Conservation (phyloP, 2,888 invertebrate genomes). For the Oligia latruncula region DNA sequence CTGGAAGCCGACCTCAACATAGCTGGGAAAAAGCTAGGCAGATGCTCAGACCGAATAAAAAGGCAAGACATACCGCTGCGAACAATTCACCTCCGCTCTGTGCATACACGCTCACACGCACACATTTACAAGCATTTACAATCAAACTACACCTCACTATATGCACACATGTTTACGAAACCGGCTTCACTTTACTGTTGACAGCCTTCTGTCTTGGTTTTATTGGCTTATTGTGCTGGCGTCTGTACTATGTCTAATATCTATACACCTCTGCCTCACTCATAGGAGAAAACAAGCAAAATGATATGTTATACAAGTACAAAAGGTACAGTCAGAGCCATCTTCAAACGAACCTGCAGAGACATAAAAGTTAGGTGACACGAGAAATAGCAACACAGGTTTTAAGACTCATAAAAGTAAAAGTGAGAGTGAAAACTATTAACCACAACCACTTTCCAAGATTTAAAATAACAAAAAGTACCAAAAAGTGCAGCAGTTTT, state of each 20-base stretch:
- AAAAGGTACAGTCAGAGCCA: neutral
- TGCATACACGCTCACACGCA: too few species aligned
- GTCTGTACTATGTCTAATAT: neutral
- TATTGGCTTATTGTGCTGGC: neutral
- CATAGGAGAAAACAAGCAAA: too few species aligned
- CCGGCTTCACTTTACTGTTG: too few species aligned
- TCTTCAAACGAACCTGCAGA: neutral
- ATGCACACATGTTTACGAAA: too few species aligned
- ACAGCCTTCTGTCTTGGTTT: too few species aligned
- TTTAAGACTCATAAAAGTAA: neutral
- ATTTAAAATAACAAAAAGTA: slow-evolving; percentile 22
- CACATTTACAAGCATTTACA: too few species aligned
- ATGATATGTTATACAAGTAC: neutral
- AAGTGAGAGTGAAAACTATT: neutral
- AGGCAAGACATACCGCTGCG: too few species aligned
- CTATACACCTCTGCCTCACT: neutral
- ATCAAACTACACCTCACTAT: too few species aligned
- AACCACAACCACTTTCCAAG: neutral
- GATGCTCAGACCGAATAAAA: too few species aligned
- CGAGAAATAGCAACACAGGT: neutral
- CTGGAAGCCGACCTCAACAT: too few species aligned
- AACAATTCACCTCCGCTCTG: too few species aligned
- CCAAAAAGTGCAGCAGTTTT: slow-evolving; percentile 28
- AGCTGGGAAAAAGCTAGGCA: too few species aligned
- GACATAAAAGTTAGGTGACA: neutral